These are phyloP conservation scores for Cirrhinus molitorella DNA, from an alignment of 2,797 vertebrate genomes.

Conservation along the genomic window DNA sequence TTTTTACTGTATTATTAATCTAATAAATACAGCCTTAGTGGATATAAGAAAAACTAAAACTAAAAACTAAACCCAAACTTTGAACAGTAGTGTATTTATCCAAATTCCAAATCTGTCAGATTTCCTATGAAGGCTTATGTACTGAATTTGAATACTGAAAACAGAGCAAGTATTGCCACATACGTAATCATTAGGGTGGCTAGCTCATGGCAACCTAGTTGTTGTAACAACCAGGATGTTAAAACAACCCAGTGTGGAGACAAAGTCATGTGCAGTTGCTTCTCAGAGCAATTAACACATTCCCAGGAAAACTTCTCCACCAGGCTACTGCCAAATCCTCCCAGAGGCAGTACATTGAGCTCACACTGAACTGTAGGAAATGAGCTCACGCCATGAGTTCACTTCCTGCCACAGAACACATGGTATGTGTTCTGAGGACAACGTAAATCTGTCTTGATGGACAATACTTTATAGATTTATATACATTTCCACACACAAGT, in stretches of 20 bases:
- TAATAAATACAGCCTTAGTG: neutral
- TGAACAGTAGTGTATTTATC: neutral
- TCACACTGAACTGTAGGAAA: constrained; percentile 51
- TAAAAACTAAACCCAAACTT: neutral
- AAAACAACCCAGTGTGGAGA: constrained; percentile 39
- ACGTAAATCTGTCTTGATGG: constrained; percentile 16
- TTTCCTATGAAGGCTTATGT: neutral
- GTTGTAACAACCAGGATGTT: constrained; percentile 52
- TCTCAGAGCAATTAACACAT: constrained; percentile 50
- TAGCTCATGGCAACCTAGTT: constrained; percentile 53
- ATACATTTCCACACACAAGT: no score
- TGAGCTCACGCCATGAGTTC: constrained; percentile 54
- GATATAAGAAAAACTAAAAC: no score
- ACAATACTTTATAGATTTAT: no score
- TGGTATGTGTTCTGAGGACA: constrained; percentile 32
- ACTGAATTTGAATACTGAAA: constrained; percentile 35
- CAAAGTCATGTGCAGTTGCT: constrained; percentile 29
- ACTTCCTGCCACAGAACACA: constrained; percentile 56
- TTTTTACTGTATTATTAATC: neutral
- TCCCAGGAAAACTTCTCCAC: constrained; percentile 42
- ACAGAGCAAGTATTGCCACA: constrained; percentile 21
- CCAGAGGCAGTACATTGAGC: constrained; percentile 45
- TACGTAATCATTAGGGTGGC: constrained; percentile 31
- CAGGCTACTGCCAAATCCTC: constrained; percentile 46
- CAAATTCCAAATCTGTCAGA: neutral